These are phyloP conservation scores for Cercopithecus mona DNA, from an alignment of 2,113 vertebrate species.

Conservation along the genomic window DNA sequence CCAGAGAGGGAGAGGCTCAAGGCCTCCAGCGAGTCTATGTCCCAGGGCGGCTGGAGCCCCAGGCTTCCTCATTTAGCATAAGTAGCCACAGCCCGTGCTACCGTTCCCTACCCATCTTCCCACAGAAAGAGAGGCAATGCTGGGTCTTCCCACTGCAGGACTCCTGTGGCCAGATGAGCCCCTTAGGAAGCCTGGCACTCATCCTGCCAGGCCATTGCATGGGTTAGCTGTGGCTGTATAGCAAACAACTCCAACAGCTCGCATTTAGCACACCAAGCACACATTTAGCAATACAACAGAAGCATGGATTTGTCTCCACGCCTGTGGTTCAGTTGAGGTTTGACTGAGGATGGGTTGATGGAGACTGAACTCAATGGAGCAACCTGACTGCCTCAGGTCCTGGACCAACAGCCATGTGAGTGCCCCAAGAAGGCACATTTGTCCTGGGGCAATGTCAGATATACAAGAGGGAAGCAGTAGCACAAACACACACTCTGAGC, in stretches of 20 bases:
- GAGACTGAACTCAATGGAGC: not conserved
- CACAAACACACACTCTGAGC: too few relatives aligned
- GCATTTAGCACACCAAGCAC: not conserved
- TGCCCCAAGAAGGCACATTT: rapidly evolving
- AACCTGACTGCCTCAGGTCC: not conserved
- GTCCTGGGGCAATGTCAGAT: not conserved
- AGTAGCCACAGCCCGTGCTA: not conserved
- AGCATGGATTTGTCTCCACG: rapidly evolving
- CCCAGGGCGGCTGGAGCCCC: not conserved
- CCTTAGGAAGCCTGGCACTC: not conserved
- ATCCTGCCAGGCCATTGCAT: not conserved
- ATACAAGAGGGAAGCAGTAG: not conserved
- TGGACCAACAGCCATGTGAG: not conserved
- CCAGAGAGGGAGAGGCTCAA: not conserved
- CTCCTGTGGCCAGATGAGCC: too few relatives aligned
- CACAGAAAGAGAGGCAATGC: rapidly evolving
- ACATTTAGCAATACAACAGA: not conserved
- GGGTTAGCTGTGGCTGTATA: not conserved
- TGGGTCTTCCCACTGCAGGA: not conserved
- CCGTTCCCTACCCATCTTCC: not conserved
- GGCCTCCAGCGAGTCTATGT: not conserved
- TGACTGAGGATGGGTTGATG: not conserved
- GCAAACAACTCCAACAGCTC: not conserved
- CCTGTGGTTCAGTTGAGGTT: not conserved
- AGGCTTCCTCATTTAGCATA: not conserved